Conservation (phyloP, 2,888 invertebrate genomes). For the Leucania comma region DNA sequence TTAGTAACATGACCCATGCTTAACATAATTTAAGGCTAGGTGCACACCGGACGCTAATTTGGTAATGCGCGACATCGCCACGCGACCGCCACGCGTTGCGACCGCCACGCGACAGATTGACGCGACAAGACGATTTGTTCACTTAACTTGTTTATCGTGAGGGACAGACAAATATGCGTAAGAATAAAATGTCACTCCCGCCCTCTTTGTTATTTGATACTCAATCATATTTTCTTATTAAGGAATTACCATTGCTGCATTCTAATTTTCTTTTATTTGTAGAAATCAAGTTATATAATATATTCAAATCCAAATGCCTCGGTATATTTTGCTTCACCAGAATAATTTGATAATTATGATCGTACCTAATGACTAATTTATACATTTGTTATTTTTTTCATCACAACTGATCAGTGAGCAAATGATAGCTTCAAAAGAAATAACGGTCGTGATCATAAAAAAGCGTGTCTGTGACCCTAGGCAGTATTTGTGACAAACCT, state of each 20-base stretch:
- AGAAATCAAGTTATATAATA: neutral
- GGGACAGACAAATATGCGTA: conserved; percentile 77
- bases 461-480: no score
- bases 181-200: conserved; percentile 76
- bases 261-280: conserved; percentile 42
- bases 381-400: neutral
- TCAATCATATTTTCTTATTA: conserved; percentile 65
- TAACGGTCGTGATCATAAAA: no score
- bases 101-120: conserved; percentile 84
- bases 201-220: conserved; percentile 73
- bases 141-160: conserved; percentile 85
- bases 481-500: no score
- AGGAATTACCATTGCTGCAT: conserved; percentile 48
- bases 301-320: no score
- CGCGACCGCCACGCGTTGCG: conserved; percentile 79
- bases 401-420: neutral
- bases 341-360: neutral
- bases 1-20: conserved; percentile 77
- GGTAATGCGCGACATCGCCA: conserved; percentile 84
- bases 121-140: conserved; percentile 85
- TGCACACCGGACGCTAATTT: conserved; percentile 86
- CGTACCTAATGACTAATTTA: neutral
- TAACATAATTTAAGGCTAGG: conserved; percentile 82
- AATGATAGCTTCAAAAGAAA: no score
- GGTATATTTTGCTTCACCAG: neutral